Evolutionary conservation across 1,140 invertebrate species (phyloP).

Genomic region (Phthorimaea operculella): DNA sequence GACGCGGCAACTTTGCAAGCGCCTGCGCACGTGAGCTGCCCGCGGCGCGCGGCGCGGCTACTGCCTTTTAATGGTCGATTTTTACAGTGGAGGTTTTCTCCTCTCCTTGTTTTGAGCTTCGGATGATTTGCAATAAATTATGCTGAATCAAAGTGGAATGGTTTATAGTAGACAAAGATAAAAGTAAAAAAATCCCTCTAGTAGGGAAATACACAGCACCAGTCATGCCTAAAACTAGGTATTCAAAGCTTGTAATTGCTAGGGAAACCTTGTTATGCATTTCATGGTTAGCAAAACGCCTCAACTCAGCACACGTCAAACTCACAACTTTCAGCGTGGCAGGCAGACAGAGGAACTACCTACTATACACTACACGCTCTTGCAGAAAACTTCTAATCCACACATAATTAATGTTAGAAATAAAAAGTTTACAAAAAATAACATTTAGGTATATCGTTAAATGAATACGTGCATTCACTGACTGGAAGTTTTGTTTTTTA

Average conservation of each 20-base stretch:
- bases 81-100: conserved; percentile 14
- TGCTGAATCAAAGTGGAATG: not conserved
- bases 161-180: not conserved
- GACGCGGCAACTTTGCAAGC: conserved; percentile 27
- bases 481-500: too few relatives aligned
- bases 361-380: too few relatives aligned
- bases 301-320: too few relatives aligned
- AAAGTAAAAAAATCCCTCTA: not conserved
- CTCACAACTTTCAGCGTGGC: too few relatives aligned
- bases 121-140: not conserved
- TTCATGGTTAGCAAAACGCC: not conserved
- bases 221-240: not conserved
- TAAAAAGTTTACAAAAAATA: too few relatives aligned
- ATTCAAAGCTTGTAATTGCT: not conserved
- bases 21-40: conserved; percentile 48
- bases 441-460: too few relatives aligned
- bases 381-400: too few relatives aligned
- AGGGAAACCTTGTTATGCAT: not conserved
- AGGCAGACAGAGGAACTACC: too few relatives aligned
- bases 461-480: too few relatives aligned
- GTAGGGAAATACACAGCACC: not conserved
- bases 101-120: not conserved
- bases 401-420: too few relatives aligned
- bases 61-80: conserved; percentile 48
- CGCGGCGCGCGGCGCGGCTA: conserved; percentile 44